Percentiles rank a stretch among this genome's conserved stretches.
Conservation (phyloP, 2,888 invertebrate genomes). For the Formica aserva region DNA sequence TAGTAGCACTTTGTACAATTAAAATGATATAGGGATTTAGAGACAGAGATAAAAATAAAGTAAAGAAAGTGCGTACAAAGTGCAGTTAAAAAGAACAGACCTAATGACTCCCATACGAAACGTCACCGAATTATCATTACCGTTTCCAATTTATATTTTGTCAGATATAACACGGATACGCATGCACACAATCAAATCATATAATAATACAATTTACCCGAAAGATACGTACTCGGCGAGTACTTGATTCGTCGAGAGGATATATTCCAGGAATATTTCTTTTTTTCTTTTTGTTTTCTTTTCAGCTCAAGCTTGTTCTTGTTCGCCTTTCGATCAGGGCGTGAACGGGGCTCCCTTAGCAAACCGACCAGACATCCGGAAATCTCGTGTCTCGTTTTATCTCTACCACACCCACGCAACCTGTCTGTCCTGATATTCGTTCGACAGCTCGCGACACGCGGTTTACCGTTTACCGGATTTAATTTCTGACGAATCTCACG, state of each 20-base stretch:
- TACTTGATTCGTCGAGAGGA: not conserved
- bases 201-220: not conserved
- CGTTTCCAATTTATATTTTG: not conserved
- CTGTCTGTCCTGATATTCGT: not conserved
- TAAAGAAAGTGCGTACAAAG: not conserved
- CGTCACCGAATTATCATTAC: not conserved
- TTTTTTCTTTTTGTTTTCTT: not conserved
- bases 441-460: not conserved
- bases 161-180: not conserved
- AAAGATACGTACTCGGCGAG: not conserved
- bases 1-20: conserved; percentile 8
- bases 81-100: not conserved
- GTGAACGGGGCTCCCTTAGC: conserved; percentile 3
- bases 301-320: not conserved
- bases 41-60: not conserved
- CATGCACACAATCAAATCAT: not conserved
- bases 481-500: not conserved
- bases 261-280: not conserved
- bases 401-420: conserved; percentile 21
- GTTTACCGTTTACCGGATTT: not conserved
- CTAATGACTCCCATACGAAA: conserved; percentile 3
- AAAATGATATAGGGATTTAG: not conserved
- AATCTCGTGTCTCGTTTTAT: not conserved
- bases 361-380: not conserved
- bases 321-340: conserved; percentile 9